Evolutionary conservation across 2,888 invertebrate species (phyloP).

Genomic region (Orchestes rusci): DNA sequence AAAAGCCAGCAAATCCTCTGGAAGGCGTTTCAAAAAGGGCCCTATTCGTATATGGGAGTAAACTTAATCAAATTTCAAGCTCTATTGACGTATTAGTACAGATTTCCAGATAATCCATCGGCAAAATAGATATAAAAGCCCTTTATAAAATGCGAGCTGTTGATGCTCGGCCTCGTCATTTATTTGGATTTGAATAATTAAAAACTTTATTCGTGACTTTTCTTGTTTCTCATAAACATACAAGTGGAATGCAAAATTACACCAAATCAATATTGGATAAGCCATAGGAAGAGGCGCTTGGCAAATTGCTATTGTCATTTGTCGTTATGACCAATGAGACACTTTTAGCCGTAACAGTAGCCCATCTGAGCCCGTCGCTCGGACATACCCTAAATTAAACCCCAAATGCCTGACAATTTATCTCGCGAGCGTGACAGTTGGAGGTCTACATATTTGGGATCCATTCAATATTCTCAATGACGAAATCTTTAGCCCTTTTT

Average conservation of each 20-base stretch:
- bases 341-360: conserved; percentile 36
- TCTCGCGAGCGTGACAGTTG: conserved; percentile 13
- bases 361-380: conserved; percentile 35
- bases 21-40: conserved; percentile 25
- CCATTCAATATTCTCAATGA: too few species aligned
- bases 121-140: conserved; percentile 29
- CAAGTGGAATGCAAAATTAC: too few species aligned
- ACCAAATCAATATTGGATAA: too few species aligned
- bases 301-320: conserved; percentile 34
- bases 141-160: too few species aligned
- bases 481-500: too few species aligned
- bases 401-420: conserved; percentile 21
- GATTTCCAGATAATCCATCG: conserved; percentile 40
- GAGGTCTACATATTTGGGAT: too few species aligned
- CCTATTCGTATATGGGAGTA: conserved; percentile 32
- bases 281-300: too few species aligned
- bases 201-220: too few species aligned
- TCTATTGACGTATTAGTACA: conserved; percentile 43
- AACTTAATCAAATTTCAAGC: conserved; percentile 44
- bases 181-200: too few species aligned
- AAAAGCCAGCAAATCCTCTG: too few species aligned
- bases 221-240: too few species aligned
- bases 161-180: too few species aligned
- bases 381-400: conserved; percentile 34
- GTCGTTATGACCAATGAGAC: conserved; percentile 36